Evolutionary conservation across 1,140 invertebrate genomes (phyloP), one percentile per base, ranked within the genome.

Genomic region (Aphaenogaster rudis): DNA sequence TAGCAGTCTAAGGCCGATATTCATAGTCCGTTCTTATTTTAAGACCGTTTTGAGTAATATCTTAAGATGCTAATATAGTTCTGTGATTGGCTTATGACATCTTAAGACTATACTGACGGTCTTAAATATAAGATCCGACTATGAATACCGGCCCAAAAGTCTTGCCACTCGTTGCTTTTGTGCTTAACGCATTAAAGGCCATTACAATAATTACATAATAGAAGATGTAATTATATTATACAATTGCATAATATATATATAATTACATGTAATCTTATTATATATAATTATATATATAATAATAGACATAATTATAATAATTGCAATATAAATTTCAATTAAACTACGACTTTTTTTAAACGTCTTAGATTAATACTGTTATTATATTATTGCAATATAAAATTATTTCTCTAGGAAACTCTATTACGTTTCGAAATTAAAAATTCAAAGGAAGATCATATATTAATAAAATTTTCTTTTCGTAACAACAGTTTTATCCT

Each of bases 141-240:
- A 28, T 28, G 28, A 28, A 28, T 28, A 28, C 28, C 28, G 0
- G 28, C 28, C 28, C 28, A 28, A 61, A 77, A 77, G 2, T 84
- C 33, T 84, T 84, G 42, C 57, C 42, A 39, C 13, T 84, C 6
- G 28, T 84, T 84, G 39, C 3, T 76, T 48, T 84, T 45, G 17
- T 45, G 42, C 11, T 84, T 61, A 48, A 84, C 17, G 3, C 67
- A 82, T 80, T 81, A 81, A 36, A 81, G 45, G 33, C 42, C 42
- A 81, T 81, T 81, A 42, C 36, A 80, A 80, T 81, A 69, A 71
- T 71, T 45, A 80, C 28, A 69, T 39, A 45, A 67, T 52, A 71
- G 17, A 54, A 42, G 33, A 74, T 57, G 33, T 21, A 74, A 74
- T 57, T 57, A 74, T 74, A 59, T 74, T 39, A 74, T 21, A 59